A percentile compares a stretch with the other conserved stretches of the same genome.
Conservation (phyloP, 1,140 invertebrate species). For the Papilio helenus region DNA sequence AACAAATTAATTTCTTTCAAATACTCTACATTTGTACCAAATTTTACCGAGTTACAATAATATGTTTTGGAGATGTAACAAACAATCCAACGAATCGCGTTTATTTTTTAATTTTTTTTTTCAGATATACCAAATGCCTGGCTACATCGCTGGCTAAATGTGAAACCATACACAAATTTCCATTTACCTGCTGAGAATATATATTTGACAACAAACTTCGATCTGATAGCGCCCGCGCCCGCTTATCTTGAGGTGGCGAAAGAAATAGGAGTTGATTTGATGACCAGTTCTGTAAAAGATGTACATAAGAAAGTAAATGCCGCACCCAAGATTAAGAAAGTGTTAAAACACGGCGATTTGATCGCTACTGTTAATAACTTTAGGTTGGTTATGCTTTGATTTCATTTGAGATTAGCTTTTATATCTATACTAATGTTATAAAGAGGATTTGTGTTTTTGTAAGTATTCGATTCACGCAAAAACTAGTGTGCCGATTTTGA, state of each 20-base stretch:
- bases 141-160: slow-evolving; percentile 84
- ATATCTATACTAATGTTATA: no score
- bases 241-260: slow-evolving; percentile 62
- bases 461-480: no score
- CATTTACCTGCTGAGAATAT: slow-evolving; percentile 91
- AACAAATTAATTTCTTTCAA: no score
- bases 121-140: slow-evolving; percentile 84
- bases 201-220: slow-evolving; percentile 93
- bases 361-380: slow-evolving; percentile 74
- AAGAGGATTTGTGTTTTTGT: no score
- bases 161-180: slow-evolving; percentile 84
- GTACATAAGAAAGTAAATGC: slow-evolving; percentile 58
- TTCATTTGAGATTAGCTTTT: neutral
- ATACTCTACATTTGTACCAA: no score
- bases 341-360: slow-evolving; percentile 64
- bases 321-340: slow-evolving; percentile 40
- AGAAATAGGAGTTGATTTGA: slow-evolving; percentile 57
- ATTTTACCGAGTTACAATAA: no score
- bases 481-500: no score
- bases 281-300: slow-evolving; percentile 58
- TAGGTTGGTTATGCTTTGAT: slow-evolving; percentile 52
- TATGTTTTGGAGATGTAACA: no score
- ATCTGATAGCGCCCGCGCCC: slow-evolving; percentile 81
- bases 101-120: no score
- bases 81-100: no score